Base-by-base conservation (phyloP, 2,888 invertebrate genomes). In the Tiliacea citrago region DNA sequence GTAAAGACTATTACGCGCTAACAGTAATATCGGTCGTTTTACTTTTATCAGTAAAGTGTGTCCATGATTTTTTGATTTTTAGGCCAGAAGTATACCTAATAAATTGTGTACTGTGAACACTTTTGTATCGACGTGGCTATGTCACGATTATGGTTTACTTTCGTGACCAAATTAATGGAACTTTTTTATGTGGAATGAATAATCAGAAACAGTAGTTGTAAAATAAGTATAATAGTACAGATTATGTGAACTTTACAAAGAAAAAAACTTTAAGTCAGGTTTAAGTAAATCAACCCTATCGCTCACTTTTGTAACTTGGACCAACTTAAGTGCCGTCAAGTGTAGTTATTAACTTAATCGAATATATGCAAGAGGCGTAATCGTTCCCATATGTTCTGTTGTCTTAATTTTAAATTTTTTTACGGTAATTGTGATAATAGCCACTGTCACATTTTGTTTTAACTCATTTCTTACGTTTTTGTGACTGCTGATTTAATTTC, bases 271-370 rank as follows among this genome's bases (percentile, higher is more conserved):
- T 3, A 51, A 45, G 29, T 49, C 16, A 51, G 6, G 3, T 42
- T 29, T 2, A 42, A n/a, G n/a, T 39, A 13, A 29, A 39, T n/a
- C 5, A 18, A 65, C 0, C 1, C 5, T 39, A 18, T 57, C 79
- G 80, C 81, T 71, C 21, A 24, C 3, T 73, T 79, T 80, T 65
- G 21, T 83, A 61, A 78, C 81, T 90, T 89, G 61, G 18, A 75
- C 85, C 77, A 70, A 58, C 67, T 42, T 60, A 45, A 62, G 71
- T 83, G 76, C 85, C 73, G 80, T 84, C 88, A 90, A 92, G 90
- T 90, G 90, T 88, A 85, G 88, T 90, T 93, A 92, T 92, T 91
- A 92, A 91, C 89, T 92, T 90, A 89, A 88, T 91, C 84, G 87
- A 89, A 90, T 89, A 89, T 92, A 91, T 90, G 92, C 89, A 90